Percentiles rank a stretch among this genome's conserved stretches.
phyloP scores from a whole-genome alignment of 1,140 invertebrate species.

The Bombus soroeensis region DNA sequence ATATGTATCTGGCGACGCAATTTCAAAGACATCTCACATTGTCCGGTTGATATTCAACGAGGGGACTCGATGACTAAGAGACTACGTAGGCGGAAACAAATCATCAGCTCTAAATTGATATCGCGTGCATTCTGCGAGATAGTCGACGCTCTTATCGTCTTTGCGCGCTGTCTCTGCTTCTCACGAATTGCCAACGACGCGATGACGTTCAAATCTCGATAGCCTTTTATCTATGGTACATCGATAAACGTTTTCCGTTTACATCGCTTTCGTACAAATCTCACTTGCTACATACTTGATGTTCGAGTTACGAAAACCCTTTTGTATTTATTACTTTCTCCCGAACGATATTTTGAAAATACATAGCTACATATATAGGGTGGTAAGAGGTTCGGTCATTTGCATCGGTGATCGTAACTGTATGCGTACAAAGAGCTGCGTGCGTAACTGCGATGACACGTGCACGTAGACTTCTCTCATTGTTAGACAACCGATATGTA shows the following conservation, averaged over 20 bases:
- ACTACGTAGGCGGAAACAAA: constrained; percentile 59
- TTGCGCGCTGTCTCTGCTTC: constrained; percentile 2
- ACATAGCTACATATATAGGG: no score
- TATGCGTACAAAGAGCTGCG: background rate
- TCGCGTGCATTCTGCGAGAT: constrained; percentile 52
- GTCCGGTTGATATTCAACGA: constrained; percentile 48
- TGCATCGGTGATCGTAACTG: no score
- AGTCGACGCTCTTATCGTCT: constrained; percentile 20
- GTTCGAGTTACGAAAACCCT: background rate
- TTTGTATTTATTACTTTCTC: background rate
- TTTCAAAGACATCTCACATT: background rate
- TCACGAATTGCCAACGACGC: background rate
- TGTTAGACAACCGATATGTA: background rate
- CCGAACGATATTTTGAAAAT: no score
- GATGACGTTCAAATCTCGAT: background rate
- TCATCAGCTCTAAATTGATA: constrained; percentile 68
- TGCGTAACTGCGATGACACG: background rate
- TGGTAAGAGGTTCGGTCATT: no score
- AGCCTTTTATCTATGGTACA: background rate
- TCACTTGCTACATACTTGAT: background rate
- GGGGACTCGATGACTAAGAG: constrained; percentile 60
- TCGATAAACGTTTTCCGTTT: background rate
- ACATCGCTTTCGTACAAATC: background rate
- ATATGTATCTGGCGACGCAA: no score
- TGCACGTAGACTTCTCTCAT: background rate